These are phyloP conservation scores for Diabrotica balteata DNA, from an alignment of 2,888 invertebrate genomes.

Conservation along the genomic window DNA sequence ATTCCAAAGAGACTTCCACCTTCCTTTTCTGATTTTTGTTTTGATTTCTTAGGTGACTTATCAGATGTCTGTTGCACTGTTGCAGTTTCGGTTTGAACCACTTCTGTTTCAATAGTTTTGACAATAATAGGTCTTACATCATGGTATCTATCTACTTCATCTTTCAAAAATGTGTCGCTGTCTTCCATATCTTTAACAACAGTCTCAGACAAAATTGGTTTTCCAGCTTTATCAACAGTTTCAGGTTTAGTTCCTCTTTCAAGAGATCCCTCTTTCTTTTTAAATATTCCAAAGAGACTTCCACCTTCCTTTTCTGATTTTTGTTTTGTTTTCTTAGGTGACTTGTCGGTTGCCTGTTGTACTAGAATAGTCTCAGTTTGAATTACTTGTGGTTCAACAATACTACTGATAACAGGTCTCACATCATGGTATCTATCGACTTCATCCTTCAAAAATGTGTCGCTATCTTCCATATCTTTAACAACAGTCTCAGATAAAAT, in stretches of 20 bases:
- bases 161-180: slow-evolving; percentile 36
- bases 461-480: slow-evolving; percentile 37
- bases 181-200: slow-evolving; percentile 28
- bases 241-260: slow-evolving; percentile 18
- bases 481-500: slow-evolving; percentile 21
- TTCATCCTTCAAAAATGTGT: slow-evolving; percentile 42
- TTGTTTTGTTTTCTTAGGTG: background rate
- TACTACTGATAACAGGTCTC: background rate
- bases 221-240: slow-evolving; percentile 15
- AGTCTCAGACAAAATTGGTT: slow-evolving; percentile 5
- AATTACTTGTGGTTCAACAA: slow-evolving; percentile 3
- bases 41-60: slow-evolving; percentile 20
- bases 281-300: slow-evolving; percentile 31
- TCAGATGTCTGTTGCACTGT: background rate
- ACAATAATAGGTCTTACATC: slow-evolving; percentile 38
- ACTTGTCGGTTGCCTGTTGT: background rate
- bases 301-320: slow-evolving; percentile 23
- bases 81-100: too few relatives aligned
- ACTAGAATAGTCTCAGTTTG: background rate
- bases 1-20: slow-evolving; percentile 32
- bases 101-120: slow-evolving; percentile 11
- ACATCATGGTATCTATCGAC: slow-evolving; percentile 43
- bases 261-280: slow-evolving; percentile 35
- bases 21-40: slow-evolving; percentile 30
- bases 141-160: slow-evolving; percentile 41